phyloP scores from a whole-genome alignment of 2,888 invertebrate genomes.

The Orthosia cruda region DNA sequence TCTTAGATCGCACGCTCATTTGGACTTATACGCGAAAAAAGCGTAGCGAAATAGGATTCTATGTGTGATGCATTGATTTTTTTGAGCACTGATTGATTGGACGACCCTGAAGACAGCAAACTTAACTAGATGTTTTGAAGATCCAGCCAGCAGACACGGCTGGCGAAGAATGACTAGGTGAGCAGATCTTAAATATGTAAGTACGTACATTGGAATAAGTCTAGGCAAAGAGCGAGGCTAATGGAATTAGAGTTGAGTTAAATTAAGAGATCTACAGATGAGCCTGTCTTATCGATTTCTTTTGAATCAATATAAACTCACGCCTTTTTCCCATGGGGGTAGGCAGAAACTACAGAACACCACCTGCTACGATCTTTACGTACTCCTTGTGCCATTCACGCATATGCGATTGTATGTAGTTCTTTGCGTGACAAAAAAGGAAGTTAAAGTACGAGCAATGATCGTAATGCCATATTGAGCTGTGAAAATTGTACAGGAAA shows the following conservation, averaged over 20 bases:
- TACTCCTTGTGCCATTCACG: too few relatives aligned
- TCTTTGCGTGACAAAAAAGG: too few relatives aligned
- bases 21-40: conserved; percentile 79
- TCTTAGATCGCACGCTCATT: conserved; percentile 68
- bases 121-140: background rate
- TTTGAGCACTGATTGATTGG: conserved; percentile 73
- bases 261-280: conserved; percentile 3
- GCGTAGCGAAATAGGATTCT: conserved; percentile 79
- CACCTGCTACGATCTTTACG: too few relatives aligned
- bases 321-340: too few relatives aligned
- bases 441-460: too few relatives aligned
- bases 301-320: background rate
- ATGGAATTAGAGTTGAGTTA: conserved; percentile 68
- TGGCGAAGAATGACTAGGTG: background rate
- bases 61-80: conserved; percentile 79
- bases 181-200: background rate
- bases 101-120: background rate
- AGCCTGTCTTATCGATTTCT: conserved; percentile 19
- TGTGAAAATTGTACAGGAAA: too few relatives aligned
- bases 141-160: background rate
- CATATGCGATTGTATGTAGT: too few relatives aligned
- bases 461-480: too few relatives aligned
- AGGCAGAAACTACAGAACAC: too few relatives aligned
- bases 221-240: conserved; percentile 35
- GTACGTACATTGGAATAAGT: background rate